Conservation (phyloP, 2,888 invertebrate species). For the Tetanocera ferruginea region DNA sequence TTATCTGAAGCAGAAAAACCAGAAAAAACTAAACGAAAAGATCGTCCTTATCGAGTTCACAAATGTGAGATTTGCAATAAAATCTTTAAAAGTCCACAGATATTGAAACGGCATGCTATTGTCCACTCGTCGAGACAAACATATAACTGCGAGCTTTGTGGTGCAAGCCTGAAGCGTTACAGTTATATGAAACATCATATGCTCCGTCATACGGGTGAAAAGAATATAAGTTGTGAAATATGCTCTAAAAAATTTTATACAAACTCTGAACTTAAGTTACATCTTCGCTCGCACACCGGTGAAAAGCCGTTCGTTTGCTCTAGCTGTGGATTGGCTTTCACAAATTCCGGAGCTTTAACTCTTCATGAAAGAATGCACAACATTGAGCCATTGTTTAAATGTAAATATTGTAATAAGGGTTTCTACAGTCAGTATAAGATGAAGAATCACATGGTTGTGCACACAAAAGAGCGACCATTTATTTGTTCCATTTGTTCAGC, state of each 20-base stretch:
- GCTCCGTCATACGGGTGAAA: slow-evolving; percentile 1
- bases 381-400: slow-evolving; percentile 6
- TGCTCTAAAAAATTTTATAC: slow-evolving; percentile 34
- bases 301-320: slow-evolving; percentile 74
- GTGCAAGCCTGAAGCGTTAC: not conserved
- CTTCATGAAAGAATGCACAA: slow-evolving; percentile 9
- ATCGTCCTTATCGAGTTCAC: not conserved
- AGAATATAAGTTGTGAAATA: slow-evolving; percentile 27
- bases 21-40: not conserved
- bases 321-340: slow-evolving; percentile 73
- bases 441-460: slow-evolving; percentile 11
- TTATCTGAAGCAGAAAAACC: not conserved
- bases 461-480: slow-evolving; percentile 8
- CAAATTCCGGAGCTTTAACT: slow-evolving; percentile 42
- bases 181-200: not conserved
- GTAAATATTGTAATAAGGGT: slow-evolving; percentile 17
- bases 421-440: not conserved
- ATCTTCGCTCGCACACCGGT: slow-evolving; percentile 70
- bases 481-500: slow-evolving; percentile 1
- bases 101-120: not conserved
- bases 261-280: slow-evolving; percentile 16
- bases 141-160: slow-evolving; percentile 24
- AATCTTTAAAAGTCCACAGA: not conserved
- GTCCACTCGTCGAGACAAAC: not conserved
- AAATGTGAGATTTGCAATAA: slow-evolving; percentile 5